Conservation (phyloP, 2,113 vertebrate genomes). For the Perccottus glenii region DNA sequence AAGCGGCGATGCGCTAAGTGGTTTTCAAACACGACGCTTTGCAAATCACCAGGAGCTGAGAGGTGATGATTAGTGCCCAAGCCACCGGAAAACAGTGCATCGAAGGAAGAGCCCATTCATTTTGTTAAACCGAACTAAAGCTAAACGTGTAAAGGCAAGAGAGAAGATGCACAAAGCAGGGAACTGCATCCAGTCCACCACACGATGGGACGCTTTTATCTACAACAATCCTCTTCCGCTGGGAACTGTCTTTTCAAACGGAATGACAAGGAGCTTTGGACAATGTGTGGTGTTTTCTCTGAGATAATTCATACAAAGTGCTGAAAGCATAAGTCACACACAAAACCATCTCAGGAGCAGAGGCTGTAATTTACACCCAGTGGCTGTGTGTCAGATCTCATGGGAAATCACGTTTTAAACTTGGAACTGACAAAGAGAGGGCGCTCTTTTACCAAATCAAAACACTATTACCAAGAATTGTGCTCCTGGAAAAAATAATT, state of each 20-base stretch:
- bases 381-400: neutral
- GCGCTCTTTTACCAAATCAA: slow-evolving; percentile 1
- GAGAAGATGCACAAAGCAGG: slow-evolving; percentile 46
- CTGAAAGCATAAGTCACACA: slow-evolving; percentile 21
- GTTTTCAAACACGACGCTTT: slow-evolving; percentile 33
- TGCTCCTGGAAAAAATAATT: neutral
- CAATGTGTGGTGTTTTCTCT: slow-evolving; percentile 31
- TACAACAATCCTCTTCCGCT: slow-evolving; percentile 37
- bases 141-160: slow-evolving; percentile 38
- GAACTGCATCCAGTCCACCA: slow-evolving; percentile 41
- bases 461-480: too few relatives aligned
- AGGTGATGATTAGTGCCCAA: slow-evolving; percentile 48
- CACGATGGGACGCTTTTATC: slow-evolving; percentile 18
- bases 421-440: neutral
- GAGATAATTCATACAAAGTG: slow-evolving; percentile 10
- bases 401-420: neutral
- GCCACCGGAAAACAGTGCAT: slow-evolving; percentile 26
- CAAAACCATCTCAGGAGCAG: slow-evolving; percentile 4
- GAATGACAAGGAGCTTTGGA: slow-evolving; percentile 27
- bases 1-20: slow-evolving; percentile 14
- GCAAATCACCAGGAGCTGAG: slow-evolving; percentile 33
- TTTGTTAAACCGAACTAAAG: slow-evolving; percentile 26
- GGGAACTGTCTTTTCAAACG: slow-evolving; percentile 28
- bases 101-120: slow-evolving; percentile 41
- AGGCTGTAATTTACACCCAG: neutral